Conservation (phyloP, 2,113 vertebrate genomes). For the Halichoeres trimaculatus region DNA sequence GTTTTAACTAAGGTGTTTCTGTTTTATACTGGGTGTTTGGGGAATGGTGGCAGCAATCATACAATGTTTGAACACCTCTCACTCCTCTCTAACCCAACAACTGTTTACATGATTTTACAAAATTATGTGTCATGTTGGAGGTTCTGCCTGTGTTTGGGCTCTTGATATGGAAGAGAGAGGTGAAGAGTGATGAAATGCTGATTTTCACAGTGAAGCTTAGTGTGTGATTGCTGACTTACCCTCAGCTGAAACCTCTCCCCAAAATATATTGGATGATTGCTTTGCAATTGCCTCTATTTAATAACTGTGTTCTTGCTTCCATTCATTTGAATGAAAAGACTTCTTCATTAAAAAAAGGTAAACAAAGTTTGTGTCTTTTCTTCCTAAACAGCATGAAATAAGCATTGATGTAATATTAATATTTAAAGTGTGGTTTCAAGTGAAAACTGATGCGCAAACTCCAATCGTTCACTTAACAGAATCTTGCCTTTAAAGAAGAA, state of each 20-base stretch:
- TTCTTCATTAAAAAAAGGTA: slow-evolving; percentile 78
- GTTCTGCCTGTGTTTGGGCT: neutral
- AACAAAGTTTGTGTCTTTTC: slow-evolving; percentile 12
- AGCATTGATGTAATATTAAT: neutral
- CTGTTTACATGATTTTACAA: neutral
- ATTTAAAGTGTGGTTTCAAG: neutral
- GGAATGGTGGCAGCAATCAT: slow-evolving; percentile 36
- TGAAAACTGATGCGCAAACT: neutral
- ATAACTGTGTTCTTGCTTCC: slow-evolving; percentile 57
- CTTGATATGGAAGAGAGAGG: neutral
- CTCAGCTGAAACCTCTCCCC: slow-evolving; percentile 49
- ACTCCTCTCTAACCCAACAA: neutral
- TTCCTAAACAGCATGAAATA: slow-evolving; percentile 1
- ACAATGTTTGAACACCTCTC: neutral
- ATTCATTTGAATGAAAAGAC: slow-evolving; percentile 79
- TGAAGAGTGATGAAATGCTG: slow-evolving; percentile 9
- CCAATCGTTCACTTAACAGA: neutral
- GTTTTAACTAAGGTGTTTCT: slow-evolving; percentile 20
- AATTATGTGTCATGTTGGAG: neutral
- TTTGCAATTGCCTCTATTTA: slow-evolving; percentile 80
- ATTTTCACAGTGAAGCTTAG: slow-evolving; percentile 24
- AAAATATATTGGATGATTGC: slow-evolving; percentile 73
- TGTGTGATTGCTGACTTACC: slow-evolving; percentile 38
- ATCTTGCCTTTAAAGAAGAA: neutral
- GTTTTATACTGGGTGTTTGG: slow-evolving; percentile 51